These are phyloP conservation scores for Gymnorhina tibicen DNA, from an alignment of 2,113 vertebrate genomes.

Conservation along the genomic window DNA sequence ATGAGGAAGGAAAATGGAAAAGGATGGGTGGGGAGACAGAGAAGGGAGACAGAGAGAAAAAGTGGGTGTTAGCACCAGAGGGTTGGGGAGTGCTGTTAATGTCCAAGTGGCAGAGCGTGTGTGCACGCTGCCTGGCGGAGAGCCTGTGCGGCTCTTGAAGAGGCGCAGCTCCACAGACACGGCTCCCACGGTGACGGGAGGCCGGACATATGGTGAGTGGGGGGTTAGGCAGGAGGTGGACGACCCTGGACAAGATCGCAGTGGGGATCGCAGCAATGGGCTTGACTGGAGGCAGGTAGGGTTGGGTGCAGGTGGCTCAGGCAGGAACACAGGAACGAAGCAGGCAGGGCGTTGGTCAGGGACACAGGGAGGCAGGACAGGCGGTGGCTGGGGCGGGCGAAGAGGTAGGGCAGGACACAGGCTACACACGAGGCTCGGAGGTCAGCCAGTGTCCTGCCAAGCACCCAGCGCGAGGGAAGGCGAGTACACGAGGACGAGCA, in stretches of 20 bases:
- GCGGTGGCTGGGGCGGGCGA: neutral
- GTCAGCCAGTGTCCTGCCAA: neutral
- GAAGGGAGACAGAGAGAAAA: too few species aligned
- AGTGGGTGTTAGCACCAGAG: neutral
- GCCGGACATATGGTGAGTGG: neutral
- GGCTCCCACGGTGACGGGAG: fast-evolving
- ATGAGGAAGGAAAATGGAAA: neutral
- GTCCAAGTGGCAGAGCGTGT: neutral
- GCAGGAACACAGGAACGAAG: neutral
- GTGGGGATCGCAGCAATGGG: neutral
- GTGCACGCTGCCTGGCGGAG: neutral
- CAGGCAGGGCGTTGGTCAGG: too few species aligned
- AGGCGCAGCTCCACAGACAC: neutral
- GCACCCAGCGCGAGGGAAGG: fast-evolving
- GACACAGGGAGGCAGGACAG: neutral
- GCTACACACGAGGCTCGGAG: neutral
- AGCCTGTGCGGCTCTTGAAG: neutral
- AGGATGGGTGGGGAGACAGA: neutral
- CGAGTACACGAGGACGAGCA: fast-evolving
- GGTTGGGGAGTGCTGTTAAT: too few species aligned
- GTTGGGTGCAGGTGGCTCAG: too few species aligned
- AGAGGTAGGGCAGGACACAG: neutral
- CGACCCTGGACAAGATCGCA: neutral
- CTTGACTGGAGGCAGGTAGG: neutral
- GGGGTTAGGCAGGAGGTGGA: neutral